Evolutionary conservation across 2,888 invertebrate species (phyloP), one percentile per base, ranked within the genome.

Genomic region (Eupithecia abbreviata): DNA sequence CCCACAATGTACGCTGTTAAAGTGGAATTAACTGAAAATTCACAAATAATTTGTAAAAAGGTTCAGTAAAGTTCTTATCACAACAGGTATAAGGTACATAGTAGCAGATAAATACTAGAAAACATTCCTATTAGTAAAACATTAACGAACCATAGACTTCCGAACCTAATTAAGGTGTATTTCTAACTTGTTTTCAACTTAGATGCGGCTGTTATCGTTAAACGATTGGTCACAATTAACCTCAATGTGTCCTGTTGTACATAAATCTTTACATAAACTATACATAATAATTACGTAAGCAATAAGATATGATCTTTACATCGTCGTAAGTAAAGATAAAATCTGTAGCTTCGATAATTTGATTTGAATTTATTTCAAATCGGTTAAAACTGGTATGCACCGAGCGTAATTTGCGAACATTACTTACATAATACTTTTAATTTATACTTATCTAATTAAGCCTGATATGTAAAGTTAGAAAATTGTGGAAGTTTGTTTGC

Each of bases 141-240:
- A 90, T 93, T 92, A 91, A 90, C 90, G 87, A 89, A 83, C 87
- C 77, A 87, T 90, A 88, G 86, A 91, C 91, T 91, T 93, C 92
- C 92, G 90, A 91, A 90, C 86, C 89, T 91, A 93, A 93, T 93
- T 92, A 92, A 91, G 91, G 89, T 85, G 89, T 85, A 85, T 87
- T 84, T 74, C 71, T 77, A 77, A 79, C 77, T 76, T 74, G 76
- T 77, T 77, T 74, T 67, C 72, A 71, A 79, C 75, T 91, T 82
- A 87, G 91, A 91, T 91, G 89, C 84, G 89, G 86, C 87, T 85
- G 89, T 93, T 92, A 91, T 89, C 90, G 88, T 90, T 88, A 89
- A 90, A 89, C 88, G 88, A 90, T 90, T 89, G 89, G 88, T 88
- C 85, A 90, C 88, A 91, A 92, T 93, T 92, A 91, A 89, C 89